phyloP scores from a whole-genome alignment of 1,140 invertebrate species.

The Lepidurus couesii region DNA sequence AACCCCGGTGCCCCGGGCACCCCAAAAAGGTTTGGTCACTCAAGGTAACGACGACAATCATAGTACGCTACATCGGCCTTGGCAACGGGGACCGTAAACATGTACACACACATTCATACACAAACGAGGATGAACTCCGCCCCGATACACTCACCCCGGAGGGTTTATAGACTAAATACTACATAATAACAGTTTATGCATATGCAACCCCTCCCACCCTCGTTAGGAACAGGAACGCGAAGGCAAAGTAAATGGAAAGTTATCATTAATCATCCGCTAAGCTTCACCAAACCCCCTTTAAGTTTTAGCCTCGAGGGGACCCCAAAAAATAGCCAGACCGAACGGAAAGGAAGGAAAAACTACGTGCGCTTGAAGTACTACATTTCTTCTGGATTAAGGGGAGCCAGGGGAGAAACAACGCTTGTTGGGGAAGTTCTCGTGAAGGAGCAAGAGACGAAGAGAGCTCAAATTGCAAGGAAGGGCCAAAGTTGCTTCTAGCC shows the following conservation, averaged over 20 bases:
- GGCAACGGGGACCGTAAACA: background rate
- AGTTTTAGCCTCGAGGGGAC: background rate
- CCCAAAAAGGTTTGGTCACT: background rate
- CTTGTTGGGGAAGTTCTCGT: background rate
- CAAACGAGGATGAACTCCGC: background rate
- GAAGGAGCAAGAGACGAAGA: background rate
- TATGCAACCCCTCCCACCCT: background rate
- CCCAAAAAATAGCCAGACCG: background rate
- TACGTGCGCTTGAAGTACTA: background rate
- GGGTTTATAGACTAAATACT: background rate
- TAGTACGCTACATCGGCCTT: background rate
- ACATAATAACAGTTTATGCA: background rate
- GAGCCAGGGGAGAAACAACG: conserved; percentile 20
- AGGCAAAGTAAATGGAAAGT: background rate
- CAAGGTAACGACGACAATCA: background rate
- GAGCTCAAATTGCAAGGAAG: background rate
- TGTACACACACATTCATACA: background rate
- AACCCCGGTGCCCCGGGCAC: background rate
- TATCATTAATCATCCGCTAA: background rate
- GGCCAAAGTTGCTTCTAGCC: background rate
- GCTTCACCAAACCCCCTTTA: background rate
- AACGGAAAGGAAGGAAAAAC: background rate
- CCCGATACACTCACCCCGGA: background rate
- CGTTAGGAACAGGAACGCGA: background rate
- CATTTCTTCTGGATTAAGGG: conserved; percentile 7